Base-by-base conservation (phyloP, 1,140 invertebrate genomes). In the Drosophila trapezifrons region DNA sequence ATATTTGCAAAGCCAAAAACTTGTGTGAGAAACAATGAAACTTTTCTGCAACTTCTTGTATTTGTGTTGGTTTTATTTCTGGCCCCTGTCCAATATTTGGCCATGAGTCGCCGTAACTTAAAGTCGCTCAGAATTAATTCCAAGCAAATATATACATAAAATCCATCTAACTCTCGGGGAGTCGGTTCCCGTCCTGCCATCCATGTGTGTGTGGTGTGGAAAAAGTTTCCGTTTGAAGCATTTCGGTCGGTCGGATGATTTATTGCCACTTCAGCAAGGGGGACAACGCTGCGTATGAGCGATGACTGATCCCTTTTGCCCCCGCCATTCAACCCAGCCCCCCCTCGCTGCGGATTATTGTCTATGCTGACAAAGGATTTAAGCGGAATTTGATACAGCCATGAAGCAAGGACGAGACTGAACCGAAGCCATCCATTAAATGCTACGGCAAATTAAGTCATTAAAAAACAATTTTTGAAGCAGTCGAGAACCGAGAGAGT, bases 1-100 rank as follows among this genome's bases (percentile, higher is more conserved):
- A 71, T 71, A 72, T 58, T 52, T 65, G 63, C 35, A 69, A 77
- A 84, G 80, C 72, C 76, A 84, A 63, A 82, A 82, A 76, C 66
- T 85, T 83, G 57, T 62, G 51, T 65, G 57, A n/a, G 58, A 80
- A 89, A 89, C 84, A 89, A 90, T 89, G 80, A 89, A 87, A 89
- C 76, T 89, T 86, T 87, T 79, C 71, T 62, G 49, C 58, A 59
- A 71, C 70, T 66, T 57, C 37, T 46, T 37, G 65, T 77, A 81
- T 80, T 80, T 80, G 72, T 80, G 54, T 80, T 80, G 46, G 78
- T 65, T 65, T 76, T 66, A 51, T 66, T 52, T 56, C 43, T 76
- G 73, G 74, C 73, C 74, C 63, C 42, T 62, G 74, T 76, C 74
- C 75, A 87, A 86, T 78, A 82, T 86, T 86, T 86, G 80, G 62